These are phyloP conservation scores for Lasioglossum villosulum DNA, from an alignment of 2,888 invertebrate species.

Conservation along the genomic window DNA sequence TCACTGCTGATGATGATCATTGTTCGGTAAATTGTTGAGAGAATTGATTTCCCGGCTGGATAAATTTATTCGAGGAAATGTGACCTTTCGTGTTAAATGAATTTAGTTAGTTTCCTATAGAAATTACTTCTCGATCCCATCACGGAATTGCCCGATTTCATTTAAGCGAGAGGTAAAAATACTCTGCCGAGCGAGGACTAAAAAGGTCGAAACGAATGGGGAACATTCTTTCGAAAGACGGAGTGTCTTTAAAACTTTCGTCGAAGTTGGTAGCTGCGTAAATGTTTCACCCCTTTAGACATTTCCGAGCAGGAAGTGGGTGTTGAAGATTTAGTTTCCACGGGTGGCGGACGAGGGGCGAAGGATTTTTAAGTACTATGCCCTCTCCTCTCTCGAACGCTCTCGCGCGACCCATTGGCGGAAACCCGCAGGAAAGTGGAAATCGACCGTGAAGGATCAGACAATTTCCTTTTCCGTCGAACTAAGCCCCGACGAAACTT, in stretches of 20 bases:
- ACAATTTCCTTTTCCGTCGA: conserved; percentile 49
- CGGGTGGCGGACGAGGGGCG: conserved; percentile 22
- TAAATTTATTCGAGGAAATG: neutral
- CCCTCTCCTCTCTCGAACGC: neutral
- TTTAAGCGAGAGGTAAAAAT: neutral
- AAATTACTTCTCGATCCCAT: neutral
- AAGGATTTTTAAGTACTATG: conserved; percentile 65
- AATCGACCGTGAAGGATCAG: conserved; percentile 60
- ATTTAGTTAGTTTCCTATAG: neutral
- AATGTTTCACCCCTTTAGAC: conserved; percentile 54
- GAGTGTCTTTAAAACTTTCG: conserved; percentile 51
- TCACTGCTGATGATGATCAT: too few species aligned
- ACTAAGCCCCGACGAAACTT: conserved; percentile 33
- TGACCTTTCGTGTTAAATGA: neutral
- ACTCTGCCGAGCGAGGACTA: neutral
- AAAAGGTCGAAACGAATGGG: neutral
- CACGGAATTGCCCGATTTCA: neutral
- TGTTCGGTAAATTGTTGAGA: neutral
- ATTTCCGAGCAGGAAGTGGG: conserved; percentile 55
- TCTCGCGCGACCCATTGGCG: conserved; percentile 32
- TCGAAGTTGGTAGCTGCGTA: conserved; percentile 43
- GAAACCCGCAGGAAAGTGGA: conserved; percentile 57
- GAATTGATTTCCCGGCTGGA: neutral
- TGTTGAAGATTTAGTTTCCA: conserved; percentile 60
- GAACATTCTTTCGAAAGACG: conserved; percentile 18